Percentiles rank a stretch among this genome's conserved stretches.
These are phyloP conservation scores for Rhyacophila brunnea DNA, from an alignment of 1,140 invertebrate species.

Conservation along the genomic window DNA sequence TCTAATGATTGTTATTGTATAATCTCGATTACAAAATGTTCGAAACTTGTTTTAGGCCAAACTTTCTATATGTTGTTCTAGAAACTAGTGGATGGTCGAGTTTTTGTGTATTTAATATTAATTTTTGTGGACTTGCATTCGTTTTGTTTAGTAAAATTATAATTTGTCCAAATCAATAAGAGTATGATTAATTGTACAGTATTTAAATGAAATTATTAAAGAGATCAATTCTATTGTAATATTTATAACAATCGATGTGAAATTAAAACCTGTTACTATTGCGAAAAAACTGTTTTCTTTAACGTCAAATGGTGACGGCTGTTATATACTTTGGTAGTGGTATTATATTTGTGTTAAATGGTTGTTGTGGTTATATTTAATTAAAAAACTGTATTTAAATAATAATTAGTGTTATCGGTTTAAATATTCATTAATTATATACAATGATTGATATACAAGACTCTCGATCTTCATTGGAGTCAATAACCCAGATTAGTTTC, in stretches of 20 bases:
- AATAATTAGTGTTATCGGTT: conserved; percentile 11
- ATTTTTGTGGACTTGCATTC: conserved; percentile 20
- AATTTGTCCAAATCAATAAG: conserved; percentile 14
- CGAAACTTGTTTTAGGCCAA: conserved; percentile 30
- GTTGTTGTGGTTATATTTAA: conserved; percentile 18
- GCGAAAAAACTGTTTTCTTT: conserved; percentile 34
- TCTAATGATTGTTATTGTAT: conserved; percentile 4
- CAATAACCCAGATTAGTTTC: conserved; percentile 31
- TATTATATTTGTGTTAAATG: conserved; percentile 31
- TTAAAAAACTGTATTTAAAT: conserved; percentile 17
- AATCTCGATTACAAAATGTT: conserved; percentile 12
- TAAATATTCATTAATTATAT: conserved; percentile 17
- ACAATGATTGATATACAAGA: conserved; percentile 31
- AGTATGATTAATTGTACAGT: conserved; percentile 26
- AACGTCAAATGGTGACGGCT: conserved; percentile 33
- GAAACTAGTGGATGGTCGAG: conserved; percentile 30
- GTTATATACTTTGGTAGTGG: conserved; percentile 18
- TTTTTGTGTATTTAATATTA: conserved; percentile 27
- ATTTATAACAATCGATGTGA: conserved; percentile 36
- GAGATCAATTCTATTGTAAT: conserved; percentile 35
- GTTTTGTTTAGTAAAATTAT: conserved; percentile 27
- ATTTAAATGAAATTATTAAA: conserved; percentile 29
- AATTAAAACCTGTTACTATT: conserved; percentile 36
- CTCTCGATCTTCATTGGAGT: conserved; percentile 26
- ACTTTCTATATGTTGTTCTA: conserved; percentile 26